Evolutionary conservation across 2,888 invertebrate genomes (phyloP).

Genomic region (Poecilobothrus nobilitatus): DNA sequence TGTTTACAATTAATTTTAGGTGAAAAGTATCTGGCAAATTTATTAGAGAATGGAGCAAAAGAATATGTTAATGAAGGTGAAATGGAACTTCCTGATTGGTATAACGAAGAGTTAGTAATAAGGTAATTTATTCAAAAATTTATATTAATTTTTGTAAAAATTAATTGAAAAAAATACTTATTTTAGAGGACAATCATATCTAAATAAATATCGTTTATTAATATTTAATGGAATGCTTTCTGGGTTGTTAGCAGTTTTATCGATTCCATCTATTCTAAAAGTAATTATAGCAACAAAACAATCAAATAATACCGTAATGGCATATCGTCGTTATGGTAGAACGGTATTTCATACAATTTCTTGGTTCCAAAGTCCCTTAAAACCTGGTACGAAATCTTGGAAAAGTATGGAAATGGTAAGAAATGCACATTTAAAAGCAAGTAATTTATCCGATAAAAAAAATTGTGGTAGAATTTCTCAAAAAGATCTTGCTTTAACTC

Average conservation of each 20-base stretch:
- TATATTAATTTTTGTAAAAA: constrained; percentile 11
- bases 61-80: constrained; percentile 35
- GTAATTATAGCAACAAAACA: constrained; percentile 58
- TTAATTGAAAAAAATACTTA: not conserved
- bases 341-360: constrained; percentile 62
- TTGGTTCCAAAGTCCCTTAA: constrained; percentile 67
- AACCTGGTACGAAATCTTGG: constrained; percentile 50
- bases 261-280: constrained; percentile 58
- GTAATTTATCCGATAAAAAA: constrained; percentile 44
- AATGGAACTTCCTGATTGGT: constrained; percentile 52
- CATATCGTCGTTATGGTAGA: constrained; percentile 63
- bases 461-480: constrained; percentile 56
- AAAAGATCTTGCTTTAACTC: constrained; percentile 68
- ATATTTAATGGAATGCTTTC: constrained; percentile 58
- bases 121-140: constrained; percentile 39
- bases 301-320: constrained; percentile 52
- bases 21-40: constrained; percentile 19
- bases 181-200: constrained; percentile 60
- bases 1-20: not conserved
- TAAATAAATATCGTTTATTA: constrained; percentile 54
- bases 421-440: constrained; percentile 53
- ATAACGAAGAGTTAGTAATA: constrained; percentile 52
- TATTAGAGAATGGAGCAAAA: constrained; percentile 33
- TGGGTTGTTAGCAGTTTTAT: constrained; percentile 60
- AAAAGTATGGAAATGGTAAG: constrained; percentile 55